Evolutionary conservation across 2,113 vertebrate species (phyloP), one percentile per base, ranked within the genome.

Genomic region (Callospermophilus lateralis): DNA sequence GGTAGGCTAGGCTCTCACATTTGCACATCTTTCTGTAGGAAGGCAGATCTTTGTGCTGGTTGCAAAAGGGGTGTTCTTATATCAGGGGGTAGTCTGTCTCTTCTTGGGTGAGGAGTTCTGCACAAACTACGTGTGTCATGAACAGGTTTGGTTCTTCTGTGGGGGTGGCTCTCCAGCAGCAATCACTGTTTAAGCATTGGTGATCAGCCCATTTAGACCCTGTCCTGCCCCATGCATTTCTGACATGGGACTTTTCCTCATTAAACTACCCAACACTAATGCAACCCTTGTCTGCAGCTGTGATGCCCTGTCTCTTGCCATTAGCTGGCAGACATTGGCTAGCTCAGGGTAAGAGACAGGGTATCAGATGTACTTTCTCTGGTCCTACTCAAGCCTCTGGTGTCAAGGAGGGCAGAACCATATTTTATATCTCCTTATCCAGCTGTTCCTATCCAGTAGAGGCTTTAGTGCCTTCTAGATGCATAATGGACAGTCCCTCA

Each of bases 221-320:
- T 10, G 13, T 65, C 55, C 70, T 67, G 79, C 65, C 85, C 51
- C 10, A 1, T 89, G 30, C 34, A 1, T 89, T 93, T 91, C 91
- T 91, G 73, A 90, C 32, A 12, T 10, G 48, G 72, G 58, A 22
- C 63, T 89, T 94, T 80, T 89, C 93, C 84, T 95, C 72, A 51
- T 61, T 65, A 74, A 19, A 70, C 70, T 39, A 1, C 22, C 68
- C 45, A 89, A 63, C 10, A 32, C 8, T 5, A 2, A 17, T 89
- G 45, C 42, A 63, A 48, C 28, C 73, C 37, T 17, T n/a, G 51
- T 58, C 24, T 73, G 8, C 13, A 8, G 26, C 67, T 48, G 6
- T 42, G 55, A 84, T 28, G 19, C 45, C 22, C 55, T 30, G 4
- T 51, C 79, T 97, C 32, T 78, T 65, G 74, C 73, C 28, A 26